phyloP scores from a whole-genome alignment of 2,797 vertebrate genomes.

The Aplochiton taeniatus region DNA sequence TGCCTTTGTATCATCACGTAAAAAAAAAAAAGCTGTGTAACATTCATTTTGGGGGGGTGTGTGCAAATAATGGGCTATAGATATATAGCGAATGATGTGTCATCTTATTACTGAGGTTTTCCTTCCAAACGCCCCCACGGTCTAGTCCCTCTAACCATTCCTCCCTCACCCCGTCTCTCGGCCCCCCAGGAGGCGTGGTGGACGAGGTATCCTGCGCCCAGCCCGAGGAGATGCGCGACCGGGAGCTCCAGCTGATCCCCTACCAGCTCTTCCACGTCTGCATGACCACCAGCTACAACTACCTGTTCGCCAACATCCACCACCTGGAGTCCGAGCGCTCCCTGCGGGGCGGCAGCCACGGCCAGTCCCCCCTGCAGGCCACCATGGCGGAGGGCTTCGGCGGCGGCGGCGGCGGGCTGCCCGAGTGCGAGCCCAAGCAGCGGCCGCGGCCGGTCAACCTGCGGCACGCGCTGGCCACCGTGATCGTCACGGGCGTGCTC shows the following conservation, averaged over 20 bases:
- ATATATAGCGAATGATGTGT: too few species aligned
- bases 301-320: slow-evolving; percentile 75
- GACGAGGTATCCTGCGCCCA: slow-evolving; percentile 84
- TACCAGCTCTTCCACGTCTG: slow-evolving; percentile 90
- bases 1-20: too few species aligned
- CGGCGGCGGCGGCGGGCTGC: slow-evolving; percentile 43
- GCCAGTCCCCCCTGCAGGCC: slow-evolving; percentile 63
- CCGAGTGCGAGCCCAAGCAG: slow-evolving; percentile 84
- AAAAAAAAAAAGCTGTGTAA: too few species aligned
- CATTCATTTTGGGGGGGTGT: too few species aligned
- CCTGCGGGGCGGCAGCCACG: slow-evolving; percentile 66
- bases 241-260: slow-evolving; percentile 87
- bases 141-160: too few species aligned
- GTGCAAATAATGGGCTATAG: too few species aligned
- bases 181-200: slow-evolving; percentile 81
- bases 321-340: slow-evolving; percentile 72
- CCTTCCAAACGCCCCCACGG: too few species aligned
- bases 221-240: slow-evolving; percentile 84
- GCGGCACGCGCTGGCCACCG: slow-evolving; percentile 90
- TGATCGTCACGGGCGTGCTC: slow-evolving; percentile 92
- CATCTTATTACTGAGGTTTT: too few species aligned
- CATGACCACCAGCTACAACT: slow-evolving; percentile 76
- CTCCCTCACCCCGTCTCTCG: neutral
- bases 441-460: slow-evolving; percentile 82
- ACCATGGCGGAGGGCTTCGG: slow-evolving; percentile 65